A percentile compares a stretch with the other conserved stretches of the same genome.
These are phyloP conservation scores for Vandiemenella viatica DNA, from an alignment of 2,888 invertebrate species.

Conservation along the genomic window DNA sequence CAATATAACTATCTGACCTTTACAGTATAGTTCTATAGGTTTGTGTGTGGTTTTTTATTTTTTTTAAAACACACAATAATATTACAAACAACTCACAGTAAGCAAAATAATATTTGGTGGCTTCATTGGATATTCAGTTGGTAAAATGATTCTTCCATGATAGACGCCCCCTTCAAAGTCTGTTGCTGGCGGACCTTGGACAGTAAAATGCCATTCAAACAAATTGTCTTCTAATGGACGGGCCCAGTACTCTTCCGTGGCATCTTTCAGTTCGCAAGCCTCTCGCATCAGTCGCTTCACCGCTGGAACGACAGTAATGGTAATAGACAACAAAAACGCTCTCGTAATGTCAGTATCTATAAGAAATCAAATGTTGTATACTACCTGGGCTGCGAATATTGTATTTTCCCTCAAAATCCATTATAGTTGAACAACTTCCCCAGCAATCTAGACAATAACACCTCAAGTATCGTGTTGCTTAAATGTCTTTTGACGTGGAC, in stretches of 20 bases:
- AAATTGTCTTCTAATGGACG: slow-evolving; percentile 86
- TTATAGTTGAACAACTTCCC: no score
- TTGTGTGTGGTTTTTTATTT: no score
- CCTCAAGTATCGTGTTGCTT: no score
- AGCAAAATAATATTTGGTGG: slow-evolving; percentile 87
- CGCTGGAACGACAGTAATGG: no score
- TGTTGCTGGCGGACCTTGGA: slow-evolving; percentile 73
- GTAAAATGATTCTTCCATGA: slow-evolving; percentile 81
- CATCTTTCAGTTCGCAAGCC: slow-evolving; percentile 68
- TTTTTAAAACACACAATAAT: no score
- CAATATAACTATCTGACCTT: no score
- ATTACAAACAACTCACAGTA: slow-evolving; percentile 51
- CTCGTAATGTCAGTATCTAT: neutral
- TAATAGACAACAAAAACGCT: neutral
- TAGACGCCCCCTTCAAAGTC: slow-evolving; percentile 85
- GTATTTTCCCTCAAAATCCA: slow-evolving; percentile 11
- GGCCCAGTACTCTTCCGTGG: slow-evolving; percentile 81
- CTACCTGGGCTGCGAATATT: slow-evolving; percentile 13
- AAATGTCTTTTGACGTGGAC: no score
- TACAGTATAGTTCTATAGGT: no score
- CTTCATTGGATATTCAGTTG: slow-evolving; percentile 93
- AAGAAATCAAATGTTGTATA: neutral
- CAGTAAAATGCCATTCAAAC: slow-evolving; percentile 96
- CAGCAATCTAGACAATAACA: no score
- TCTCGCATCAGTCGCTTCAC: slow-evolving; percentile 89